Evolutionary conservation across 2,888 invertebrate species (phyloP).

Genomic region (Caenorhabditis sp.): DNA sequence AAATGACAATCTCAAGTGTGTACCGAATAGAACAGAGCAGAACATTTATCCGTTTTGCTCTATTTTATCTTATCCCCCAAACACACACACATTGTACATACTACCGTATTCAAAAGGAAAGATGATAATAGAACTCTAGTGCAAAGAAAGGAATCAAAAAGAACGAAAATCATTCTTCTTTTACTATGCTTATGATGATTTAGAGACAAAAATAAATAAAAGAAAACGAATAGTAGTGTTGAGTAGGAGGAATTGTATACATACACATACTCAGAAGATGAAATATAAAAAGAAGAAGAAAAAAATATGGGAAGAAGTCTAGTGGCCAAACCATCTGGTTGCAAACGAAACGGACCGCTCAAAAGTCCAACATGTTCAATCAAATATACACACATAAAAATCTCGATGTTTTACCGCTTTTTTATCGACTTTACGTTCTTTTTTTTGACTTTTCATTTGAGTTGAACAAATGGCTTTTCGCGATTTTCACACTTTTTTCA

Average conservation of each 20-base stretch:
- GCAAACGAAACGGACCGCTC: neutral
- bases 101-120: too few relatives aligned
- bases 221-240: too few relatives aligned
- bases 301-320: neutral
- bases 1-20: too few relatives aligned
- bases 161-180: too few relatives aligned
- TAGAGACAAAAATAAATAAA: too few relatives aligned
- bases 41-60: slow-evolving; percentile 3
- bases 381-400: neutral
- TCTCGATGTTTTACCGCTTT: neutral
- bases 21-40: neutral
- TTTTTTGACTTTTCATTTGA: neutral
- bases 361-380: neutral
- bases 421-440: neutral
- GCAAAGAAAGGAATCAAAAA: too few relatives aligned
- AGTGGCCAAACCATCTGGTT: slow-evolving; percentile 2
- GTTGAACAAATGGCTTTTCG: neutral
- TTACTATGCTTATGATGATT: too few relatives aligned
- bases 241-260: too few relatives aligned
- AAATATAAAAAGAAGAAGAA: neutral
- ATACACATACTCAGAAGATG: neutral
- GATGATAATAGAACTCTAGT: too few relatives aligned
- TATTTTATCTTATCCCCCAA: neutral
- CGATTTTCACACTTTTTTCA: neutral
- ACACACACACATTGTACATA: too few relatives aligned